Percentiles rank a stretch among this genome's conserved stretches.
These are phyloP conservation scores for Stichodactyla helianthus DNA, from an alignment of 64 coral and sea anemone genomes.

Conservation along the genomic window DNA sequence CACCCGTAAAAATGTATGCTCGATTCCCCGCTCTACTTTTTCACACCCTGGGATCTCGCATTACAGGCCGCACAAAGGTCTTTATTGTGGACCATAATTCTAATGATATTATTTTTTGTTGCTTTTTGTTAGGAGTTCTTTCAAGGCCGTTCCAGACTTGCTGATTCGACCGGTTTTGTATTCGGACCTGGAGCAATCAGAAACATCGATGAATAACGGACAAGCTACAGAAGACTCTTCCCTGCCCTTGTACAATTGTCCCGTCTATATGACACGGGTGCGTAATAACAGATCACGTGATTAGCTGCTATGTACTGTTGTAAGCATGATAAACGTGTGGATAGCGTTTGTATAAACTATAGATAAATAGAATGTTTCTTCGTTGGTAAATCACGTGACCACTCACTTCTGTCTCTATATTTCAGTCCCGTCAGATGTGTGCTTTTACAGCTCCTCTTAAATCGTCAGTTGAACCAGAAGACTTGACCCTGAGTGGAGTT, in stretches of 20 bases:
- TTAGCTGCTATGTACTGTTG: neutral
- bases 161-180: neutral
- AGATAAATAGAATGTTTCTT: too few species aligned
- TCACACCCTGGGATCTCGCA: too few species aligned
- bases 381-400: neutral
- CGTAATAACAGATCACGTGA: neutral
- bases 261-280: conserved; percentile 67
- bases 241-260: conserved; percentile 39
- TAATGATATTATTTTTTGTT: neutral
- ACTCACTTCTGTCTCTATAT: neutral
- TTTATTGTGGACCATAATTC: too few species aligned
- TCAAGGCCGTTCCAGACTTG: neutral
- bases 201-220: neutral
- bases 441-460: conserved; percentile 52
- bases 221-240: neutral
- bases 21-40: too few species aligned
- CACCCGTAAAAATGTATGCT: too few species aligned
- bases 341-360: too few species aligned
- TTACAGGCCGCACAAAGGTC: neutral
- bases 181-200: neutral
- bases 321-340: too few species aligned
- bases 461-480: conserved; percentile 33
- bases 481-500: conserved; percentile 43
- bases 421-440: conserved; percentile 51
- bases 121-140: neutral